phyloP scores from a whole-genome alignment of 2,113 vertebrate species.

The Chamaea fasciata region DNA sequence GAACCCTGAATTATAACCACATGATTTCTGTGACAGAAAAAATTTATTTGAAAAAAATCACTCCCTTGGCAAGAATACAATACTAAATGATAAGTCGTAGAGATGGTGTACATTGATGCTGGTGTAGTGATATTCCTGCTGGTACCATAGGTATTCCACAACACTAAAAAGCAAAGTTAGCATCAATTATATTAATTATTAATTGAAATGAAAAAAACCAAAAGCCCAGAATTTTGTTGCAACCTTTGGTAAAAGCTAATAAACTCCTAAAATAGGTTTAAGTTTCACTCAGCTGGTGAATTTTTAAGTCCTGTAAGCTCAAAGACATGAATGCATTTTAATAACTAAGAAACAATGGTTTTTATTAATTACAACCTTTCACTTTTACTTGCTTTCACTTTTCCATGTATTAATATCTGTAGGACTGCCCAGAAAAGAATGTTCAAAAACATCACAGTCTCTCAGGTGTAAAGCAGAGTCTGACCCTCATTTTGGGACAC shows the following conservation, averaged over 20 bases:
- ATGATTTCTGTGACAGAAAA: background rate
- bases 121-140: background rate
- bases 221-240: background rate
- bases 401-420: background rate
- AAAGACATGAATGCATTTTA: background rate
- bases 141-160: background rate
- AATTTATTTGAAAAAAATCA: background rate
- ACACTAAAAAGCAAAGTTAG: background rate
- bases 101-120: background rate
- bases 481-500: background rate
- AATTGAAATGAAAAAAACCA: background rate
- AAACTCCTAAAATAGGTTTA: background rate
- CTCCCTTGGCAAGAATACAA: background rate
- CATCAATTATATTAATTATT: background rate
- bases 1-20: background rate
- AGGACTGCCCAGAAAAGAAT: background rate
- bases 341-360: background rate
- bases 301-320: background rate
- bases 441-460: background rate
- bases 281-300: background rate
- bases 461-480: background rate
- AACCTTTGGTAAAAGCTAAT: background rate
- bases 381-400: accelerated
- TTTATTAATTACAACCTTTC: background rate
- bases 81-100: background rate